These are phyloP conservation scores for Carcharodon carcharias DNA, from an alignment of 2,797 vertebrate species.

Conservation along the genomic window DNA sequence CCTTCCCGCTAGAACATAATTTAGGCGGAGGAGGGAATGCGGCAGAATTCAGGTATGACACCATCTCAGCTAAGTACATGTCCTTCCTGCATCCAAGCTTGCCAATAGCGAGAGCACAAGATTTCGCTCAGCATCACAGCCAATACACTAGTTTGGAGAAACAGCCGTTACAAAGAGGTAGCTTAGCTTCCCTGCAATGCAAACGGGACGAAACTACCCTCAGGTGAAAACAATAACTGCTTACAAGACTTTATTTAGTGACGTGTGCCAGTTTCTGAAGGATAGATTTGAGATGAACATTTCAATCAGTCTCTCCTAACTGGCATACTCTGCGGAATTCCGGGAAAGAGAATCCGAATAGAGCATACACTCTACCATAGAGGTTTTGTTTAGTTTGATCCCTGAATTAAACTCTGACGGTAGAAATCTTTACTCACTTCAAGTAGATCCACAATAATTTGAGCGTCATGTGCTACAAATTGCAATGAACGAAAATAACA, in stretches of 20 bases:
- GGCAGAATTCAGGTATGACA: too few relatives aligned
- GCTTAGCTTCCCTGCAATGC: neutral
- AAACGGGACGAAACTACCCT: neutral
- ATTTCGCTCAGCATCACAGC: neutral
- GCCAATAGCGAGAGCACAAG: too few relatives aligned
- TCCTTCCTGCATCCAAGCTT: too few relatives aligned
- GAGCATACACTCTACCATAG: neutral
- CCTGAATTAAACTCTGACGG: neutral
- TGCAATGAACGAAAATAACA: neutral
- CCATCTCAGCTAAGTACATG: too few relatives aligned
- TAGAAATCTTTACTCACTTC: neutral
- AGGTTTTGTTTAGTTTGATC: neutral
- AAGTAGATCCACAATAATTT: neutral
- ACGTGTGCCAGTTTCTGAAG: neutral
- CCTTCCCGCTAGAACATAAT: too few relatives aligned
- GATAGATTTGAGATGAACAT: neutral
- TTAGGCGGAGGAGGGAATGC: too few relatives aligned
- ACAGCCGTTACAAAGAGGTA: neutral
- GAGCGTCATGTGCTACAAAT: neutral
- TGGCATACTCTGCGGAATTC: neutral
- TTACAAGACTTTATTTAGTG: too few relatives aligned
- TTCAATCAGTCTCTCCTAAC: neutral
- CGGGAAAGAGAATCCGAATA: neutral
- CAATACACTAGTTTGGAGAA: neutral
- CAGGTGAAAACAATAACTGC: neutral